Percentiles rank a stretch among this genome's conserved stretches.
phyloP scores from a whole-genome alignment of 2,797 vertebrate species.

The Luscinia luscinia region DNA sequence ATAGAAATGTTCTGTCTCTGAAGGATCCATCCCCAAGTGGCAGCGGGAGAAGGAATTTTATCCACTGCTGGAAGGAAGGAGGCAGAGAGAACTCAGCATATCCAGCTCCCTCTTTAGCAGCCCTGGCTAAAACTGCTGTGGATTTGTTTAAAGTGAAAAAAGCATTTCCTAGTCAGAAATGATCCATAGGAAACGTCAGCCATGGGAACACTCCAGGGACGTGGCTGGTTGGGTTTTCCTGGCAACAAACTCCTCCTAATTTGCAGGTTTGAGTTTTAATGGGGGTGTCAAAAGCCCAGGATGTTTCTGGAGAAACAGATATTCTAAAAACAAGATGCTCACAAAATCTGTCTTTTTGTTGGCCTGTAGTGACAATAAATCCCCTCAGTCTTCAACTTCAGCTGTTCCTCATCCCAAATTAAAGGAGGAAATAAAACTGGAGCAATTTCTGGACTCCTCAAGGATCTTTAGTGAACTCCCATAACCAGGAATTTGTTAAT shows the following conservation, averaged over 20 bases:
- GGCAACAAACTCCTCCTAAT: background rate
- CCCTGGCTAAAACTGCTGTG: background rate
- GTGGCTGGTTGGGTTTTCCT: background rate
- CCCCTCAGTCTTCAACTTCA: background rate
- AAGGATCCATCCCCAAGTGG: background rate
- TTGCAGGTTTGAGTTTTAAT: background rate
- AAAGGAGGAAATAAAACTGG: background rate
- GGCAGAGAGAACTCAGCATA: background rate
- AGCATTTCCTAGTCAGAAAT: background rate
- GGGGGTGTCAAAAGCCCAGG: background rate
- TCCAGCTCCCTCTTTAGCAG: background rate
- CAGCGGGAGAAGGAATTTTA: background rate
- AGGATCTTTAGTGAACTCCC: background rate
- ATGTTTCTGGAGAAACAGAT: background rate
- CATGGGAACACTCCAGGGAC: too few relatives aligned
- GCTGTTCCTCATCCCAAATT: background rate
- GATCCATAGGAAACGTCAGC: background rate
- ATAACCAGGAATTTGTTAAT: background rate
- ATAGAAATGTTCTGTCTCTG: background rate
- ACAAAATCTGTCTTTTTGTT: background rate
- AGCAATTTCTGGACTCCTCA: background rate
- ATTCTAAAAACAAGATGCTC: background rate
- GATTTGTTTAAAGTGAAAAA: background rate
- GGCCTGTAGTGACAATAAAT: background rate
- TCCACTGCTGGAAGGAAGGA: background rate